Percentiles rank a stretch among this genome's conserved stretches.
Conservation (phyloP, 2,888 invertebrate genomes). For the Microchrysa polita region DNA sequence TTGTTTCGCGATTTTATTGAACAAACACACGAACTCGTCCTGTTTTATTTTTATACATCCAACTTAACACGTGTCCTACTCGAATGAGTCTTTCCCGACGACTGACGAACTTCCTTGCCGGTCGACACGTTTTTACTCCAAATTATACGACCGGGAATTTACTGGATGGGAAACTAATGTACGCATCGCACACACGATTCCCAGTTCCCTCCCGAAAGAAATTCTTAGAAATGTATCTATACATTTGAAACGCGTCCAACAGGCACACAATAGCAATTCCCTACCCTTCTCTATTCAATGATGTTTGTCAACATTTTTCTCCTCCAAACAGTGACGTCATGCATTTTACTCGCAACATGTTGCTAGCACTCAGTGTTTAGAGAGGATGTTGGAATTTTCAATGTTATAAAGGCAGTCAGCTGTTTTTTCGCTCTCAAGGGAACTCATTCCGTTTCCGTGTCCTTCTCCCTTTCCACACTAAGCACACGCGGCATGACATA, state of each 20-base stretch:
- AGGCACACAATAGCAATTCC: background rate
- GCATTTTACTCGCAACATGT: background rate
- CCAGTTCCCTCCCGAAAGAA: background rate
- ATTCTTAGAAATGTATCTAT: background rate
- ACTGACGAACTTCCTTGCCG: background rate
- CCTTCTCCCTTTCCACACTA: background rate
- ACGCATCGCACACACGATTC: background rate
- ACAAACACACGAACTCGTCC: too few relatives aligned
- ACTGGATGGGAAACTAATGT: conserved; percentile 2
- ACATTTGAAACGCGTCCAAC: background rate
- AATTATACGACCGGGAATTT: background rate
- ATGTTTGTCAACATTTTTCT: conserved; percentile 11
- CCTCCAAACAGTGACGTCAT: conserved; percentile 39
- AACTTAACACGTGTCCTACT: background rate
- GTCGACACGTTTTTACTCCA: conserved; percentile 1
- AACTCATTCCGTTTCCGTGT: conserved; percentile 3
- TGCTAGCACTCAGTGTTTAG: background rate
- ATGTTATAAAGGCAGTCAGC: conserved; percentile 20
- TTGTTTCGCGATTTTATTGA: too few relatives aligned
- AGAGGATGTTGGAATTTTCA: background rate
- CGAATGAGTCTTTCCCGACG: background rate
- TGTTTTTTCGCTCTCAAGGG: conserved; percentile 31
- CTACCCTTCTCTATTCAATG: background rate
- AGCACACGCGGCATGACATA: background rate
- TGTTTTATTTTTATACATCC: too few relatives aligned